phyloP scores from a whole-genome alignment of 2,797 vertebrate genomes.

The Sebastes vulpes region DNA sequence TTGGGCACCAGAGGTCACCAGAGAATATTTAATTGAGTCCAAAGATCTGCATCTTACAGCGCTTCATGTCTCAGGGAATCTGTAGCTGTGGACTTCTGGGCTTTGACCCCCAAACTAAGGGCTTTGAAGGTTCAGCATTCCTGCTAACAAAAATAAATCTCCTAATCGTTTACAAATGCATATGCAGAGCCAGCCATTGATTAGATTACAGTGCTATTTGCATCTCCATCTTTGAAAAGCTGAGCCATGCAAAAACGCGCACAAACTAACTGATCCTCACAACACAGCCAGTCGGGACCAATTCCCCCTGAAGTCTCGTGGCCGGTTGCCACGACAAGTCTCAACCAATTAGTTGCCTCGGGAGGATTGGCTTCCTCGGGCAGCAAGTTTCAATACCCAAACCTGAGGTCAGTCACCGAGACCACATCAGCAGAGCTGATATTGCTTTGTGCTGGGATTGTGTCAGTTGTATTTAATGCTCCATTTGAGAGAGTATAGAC shows the following conservation, averaged over 20 bases:
- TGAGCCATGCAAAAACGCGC: constrained; percentile 68
- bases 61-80: constrained; percentile 27
- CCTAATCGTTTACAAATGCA: constrained; percentile 58
- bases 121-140: constrained; percentile 30
- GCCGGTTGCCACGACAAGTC: constrained; percentile 58
- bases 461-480: constrained; percentile 9
- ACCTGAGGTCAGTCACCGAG: constrained; percentile 41
- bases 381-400: constrained; percentile 34
- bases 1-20: constrained; percentile 60
- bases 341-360: constrained; percentile 46
- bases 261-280: constrained; percentile 55
- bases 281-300: constrained; percentile 39
- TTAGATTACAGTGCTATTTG: constrained; percentile 58
- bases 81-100: constrained; percentile 17
- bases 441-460: constrained; percentile 20
- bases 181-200: constrained; percentile 66
- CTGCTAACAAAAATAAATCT: constrained; percentile 54
- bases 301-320: constrained; percentile 51
- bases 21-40: constrained; percentile 74
- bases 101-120: constrained; percentile 26
- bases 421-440: background rate
- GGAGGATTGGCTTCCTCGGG: constrained; percentile 30
- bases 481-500: background rate
- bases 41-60: constrained; percentile 61
- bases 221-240: constrained; percentile 52